A percentile compares a stretch with the other conserved stretches of the same genome.
phyloP scores from a whole-genome alignment of 2,113 vertebrate genomes.

The Guaruba guarouba region DNA sequence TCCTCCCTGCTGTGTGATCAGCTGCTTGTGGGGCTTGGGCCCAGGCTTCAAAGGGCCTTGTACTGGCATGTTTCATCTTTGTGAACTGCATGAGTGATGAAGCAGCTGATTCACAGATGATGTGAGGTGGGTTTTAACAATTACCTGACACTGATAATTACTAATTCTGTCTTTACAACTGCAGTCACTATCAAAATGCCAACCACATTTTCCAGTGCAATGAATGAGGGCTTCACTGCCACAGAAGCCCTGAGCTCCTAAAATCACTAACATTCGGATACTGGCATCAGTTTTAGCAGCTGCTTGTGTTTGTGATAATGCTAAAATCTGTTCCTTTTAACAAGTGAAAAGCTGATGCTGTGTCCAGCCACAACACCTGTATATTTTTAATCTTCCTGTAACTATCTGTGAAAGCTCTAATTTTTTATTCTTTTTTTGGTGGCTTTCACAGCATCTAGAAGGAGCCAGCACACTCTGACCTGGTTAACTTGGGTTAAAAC shows the following conservation, averaged over 20 bases:
- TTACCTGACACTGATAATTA: fast-evolving
- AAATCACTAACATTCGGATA: fast-evolving
- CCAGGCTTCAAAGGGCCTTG: fast-evolving
- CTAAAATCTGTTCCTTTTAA: background rate
- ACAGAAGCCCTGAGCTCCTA: background rate
- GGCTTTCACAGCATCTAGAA: background rate
- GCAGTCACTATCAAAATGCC: background rate
- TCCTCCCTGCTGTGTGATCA: fast-evolving
- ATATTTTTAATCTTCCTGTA: background rate
- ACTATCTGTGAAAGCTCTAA: background rate
- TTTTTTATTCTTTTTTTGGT: background rate
- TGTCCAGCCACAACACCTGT: background rate
- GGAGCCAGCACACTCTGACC: background rate
- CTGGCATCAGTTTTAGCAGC: background rate
- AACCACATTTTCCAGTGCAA: background rate
- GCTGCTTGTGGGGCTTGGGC: no score
- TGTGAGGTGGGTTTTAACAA: background rate
- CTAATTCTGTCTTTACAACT: background rate
- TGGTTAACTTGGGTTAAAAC: background rate
- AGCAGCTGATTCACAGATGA: background rate
- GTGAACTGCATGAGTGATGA: fast-evolving
- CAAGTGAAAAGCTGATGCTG: background rate
- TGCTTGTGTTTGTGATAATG: background rate
- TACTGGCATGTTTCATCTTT: background rate
- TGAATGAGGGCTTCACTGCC: no score